Evolutionary conservation across 2,113 vertebrate species (phyloP).

Genomic region (Halcyon malimbica): DNA sequence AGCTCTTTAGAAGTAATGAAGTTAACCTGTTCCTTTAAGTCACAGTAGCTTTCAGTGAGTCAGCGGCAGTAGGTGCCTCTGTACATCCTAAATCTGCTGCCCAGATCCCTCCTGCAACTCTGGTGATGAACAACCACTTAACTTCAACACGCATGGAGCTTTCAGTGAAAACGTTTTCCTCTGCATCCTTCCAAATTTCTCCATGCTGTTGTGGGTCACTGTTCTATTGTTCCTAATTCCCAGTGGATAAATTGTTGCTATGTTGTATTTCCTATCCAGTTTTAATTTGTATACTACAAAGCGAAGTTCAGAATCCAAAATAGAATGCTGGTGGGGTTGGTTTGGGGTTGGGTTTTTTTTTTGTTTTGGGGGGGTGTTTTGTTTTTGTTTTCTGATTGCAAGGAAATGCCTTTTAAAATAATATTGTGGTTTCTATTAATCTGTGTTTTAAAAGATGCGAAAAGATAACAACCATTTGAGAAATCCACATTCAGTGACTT

Average conservation of each 20-base stretch:
- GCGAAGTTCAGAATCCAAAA: neutral
- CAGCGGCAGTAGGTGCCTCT: neutral
- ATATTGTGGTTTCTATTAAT: neutral
- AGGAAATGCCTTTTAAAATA: neutral
- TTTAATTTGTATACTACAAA: neutral
- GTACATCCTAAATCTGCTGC: neutral
- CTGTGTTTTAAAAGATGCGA: neutral
- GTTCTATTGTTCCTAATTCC: neutral
- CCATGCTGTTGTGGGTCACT: neutral
- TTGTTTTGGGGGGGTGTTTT: neutral
- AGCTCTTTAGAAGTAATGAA: neutral
- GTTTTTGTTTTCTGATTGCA: neutral
- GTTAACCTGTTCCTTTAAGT: neutral
- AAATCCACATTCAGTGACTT: neutral
- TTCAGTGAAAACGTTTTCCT: neutral
- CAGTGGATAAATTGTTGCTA: neutral
- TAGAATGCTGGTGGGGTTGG: neutral
- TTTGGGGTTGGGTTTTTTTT: neutral
- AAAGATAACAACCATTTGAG: neutral
- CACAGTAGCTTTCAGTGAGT: neutral
- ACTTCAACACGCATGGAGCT: accelerated
- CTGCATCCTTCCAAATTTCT: neutral
- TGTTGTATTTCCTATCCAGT: neutral
- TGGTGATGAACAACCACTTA: accelerated
- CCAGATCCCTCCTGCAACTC: accelerated